Conservation (phyloP, 2,113 vertebrate species). For the Carollia perspicillata region DNA sequence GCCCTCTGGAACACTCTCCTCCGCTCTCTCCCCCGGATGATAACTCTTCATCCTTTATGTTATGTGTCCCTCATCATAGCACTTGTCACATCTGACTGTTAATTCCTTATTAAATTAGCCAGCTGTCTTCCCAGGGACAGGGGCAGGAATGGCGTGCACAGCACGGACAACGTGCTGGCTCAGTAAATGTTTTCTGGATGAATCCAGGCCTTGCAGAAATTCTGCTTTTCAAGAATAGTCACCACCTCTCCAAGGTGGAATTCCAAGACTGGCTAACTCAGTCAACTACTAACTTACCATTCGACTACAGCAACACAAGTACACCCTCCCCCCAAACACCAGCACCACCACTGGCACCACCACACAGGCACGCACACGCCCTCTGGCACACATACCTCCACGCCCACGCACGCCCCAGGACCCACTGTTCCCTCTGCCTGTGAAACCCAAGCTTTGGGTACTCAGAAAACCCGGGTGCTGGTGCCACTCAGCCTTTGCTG, state of each 20-base stretch:
- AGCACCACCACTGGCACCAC: not conserved
- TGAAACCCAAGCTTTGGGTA: not conserved
- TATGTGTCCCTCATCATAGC: not conserved
- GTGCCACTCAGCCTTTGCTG: not conserved
- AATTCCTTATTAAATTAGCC: constrained; percentile 52
- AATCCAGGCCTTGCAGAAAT: constrained; percentile 26
- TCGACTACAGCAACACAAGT: not conserved
- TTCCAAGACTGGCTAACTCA: not conserved
- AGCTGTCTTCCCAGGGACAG: constrained; percentile 11
- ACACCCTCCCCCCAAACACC: not conserved
- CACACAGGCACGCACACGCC: not conserved
- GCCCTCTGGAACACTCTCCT: not conserved
- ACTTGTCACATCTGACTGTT: not conserved
- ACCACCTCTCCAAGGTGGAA: not conserved
- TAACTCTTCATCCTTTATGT: not conserved
- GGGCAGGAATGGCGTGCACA: not conserved
- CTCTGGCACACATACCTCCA: not conserved
- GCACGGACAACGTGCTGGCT: constrained; percentile 20
- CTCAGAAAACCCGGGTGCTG: not conserved
- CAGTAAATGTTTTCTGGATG: not conserved
- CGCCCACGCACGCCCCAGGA: not conserved
- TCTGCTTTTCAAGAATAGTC: constrained; percentile 8
- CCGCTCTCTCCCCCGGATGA: not conserved
- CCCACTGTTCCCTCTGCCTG: not conserved
- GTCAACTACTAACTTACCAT: not conserved